These are phyloP conservation scores for Sphyrna mokarran DNA, from an alignment of 2,113 vertebrate genomes.

Conservation along the genomic window DNA sequence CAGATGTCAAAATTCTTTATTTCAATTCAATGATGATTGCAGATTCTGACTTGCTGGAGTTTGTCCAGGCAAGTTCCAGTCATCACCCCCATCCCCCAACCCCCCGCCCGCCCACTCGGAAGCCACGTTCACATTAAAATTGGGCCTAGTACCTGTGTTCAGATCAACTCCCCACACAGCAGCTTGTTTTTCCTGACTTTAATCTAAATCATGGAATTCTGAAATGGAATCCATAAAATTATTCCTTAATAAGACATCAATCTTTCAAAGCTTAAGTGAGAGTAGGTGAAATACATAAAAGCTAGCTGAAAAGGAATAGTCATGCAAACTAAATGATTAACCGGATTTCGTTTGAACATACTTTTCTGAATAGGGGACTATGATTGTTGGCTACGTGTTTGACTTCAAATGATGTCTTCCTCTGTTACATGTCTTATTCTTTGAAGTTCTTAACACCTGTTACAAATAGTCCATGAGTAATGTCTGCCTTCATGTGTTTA, in stretches of 20 bases:
- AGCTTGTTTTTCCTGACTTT: background rate
- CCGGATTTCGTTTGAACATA: background rate
- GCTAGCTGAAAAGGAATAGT: background rate
- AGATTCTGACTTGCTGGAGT: background rate
- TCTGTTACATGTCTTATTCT: background rate
- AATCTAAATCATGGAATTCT: background rate
- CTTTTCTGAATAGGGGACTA: background rate
- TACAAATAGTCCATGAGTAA: background rate
- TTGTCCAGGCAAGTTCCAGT: background rate
- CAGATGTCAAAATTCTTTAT: background rate
- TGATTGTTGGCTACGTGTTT: slow-evolving; percentile 19
- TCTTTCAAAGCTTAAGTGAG: slow-evolving; percentile 8
- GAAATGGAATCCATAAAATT: background rate
- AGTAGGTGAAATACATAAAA: background rate
- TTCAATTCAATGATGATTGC: background rate
- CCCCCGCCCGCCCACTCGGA: background rate
- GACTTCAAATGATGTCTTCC: slow-evolving; percentile 9
- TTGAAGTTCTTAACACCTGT: slow-evolving; percentile 21
- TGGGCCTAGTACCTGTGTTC: background rate
- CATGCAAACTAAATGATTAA: background rate
- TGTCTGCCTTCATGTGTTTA: slow-evolving; percentile 11
- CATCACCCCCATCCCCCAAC: too few species aligned
- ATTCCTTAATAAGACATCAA: background rate
- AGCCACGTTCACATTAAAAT: background rate
- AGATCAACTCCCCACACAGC: background rate